Evolutionary conservation across 2,888 invertebrate genomes (phyloP).

Genomic region (Nymphalis polychloros): DNA sequence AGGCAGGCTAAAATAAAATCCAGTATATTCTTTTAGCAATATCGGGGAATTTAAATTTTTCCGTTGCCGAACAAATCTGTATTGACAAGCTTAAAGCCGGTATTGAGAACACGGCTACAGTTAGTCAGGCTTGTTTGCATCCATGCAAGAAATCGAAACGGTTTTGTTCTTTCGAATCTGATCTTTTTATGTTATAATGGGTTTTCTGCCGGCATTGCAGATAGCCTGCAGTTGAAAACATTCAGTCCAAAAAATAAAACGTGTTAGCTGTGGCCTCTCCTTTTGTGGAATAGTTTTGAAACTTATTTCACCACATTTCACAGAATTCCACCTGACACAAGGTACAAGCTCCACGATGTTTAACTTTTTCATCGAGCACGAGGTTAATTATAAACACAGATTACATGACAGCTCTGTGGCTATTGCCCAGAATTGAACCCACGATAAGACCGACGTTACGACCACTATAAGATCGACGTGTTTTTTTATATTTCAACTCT

Average conservation of each 20-base stretch:
- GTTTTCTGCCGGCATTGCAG: slow-evolving; percentile 6
- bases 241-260: neutral
- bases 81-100: slow-evolving; percentile 41
- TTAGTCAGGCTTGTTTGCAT: slow-evolving; percentile 30
- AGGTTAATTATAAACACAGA: no score
- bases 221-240: slow-evolving; percentile 7
- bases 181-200: slow-evolving; percentile 16
- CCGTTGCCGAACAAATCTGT: slow-evolving; percentile 50
- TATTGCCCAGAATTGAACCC: no score
- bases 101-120: slow-evolving; percentile 21
- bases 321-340: no score
- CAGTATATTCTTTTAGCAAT: slow-evolving; percentile 44
- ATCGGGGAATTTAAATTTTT: slow-evolving; percentile 52
- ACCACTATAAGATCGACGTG: no score
- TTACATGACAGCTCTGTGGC: no score
- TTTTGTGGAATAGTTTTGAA: no score
- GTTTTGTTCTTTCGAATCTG: slow-evolving; percentile 29
- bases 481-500: no score
- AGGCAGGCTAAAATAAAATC: slow-evolving; percentile 35
- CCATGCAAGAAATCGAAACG: slow-evolving; percentile 37
- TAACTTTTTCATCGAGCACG: no score
- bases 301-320: no score
- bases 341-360: no score
- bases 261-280: no score
- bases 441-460: no score